Evolutionary conservation across 2,888 invertebrate species (phyloP).

Genomic region (Panzeria rudis): DNA sequence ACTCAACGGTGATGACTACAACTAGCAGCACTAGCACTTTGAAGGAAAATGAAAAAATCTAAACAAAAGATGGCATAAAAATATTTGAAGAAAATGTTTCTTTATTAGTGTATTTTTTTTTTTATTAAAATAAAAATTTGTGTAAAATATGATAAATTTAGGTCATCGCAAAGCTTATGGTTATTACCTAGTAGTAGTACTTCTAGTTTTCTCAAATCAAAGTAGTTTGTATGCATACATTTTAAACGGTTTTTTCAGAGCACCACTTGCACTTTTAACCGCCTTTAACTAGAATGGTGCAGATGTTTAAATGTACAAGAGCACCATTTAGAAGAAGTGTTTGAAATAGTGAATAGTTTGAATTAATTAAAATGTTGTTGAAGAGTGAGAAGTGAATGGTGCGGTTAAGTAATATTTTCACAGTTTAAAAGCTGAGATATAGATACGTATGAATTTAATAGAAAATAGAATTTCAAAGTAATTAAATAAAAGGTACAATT

Average conservation of each 20-base stretch:
- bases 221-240: conserved; percentile 12
- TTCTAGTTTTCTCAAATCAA: conserved; percentile 19
- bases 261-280: conserved; percentile 45
- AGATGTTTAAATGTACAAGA: conserved; percentile 20
- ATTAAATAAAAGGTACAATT: no score
- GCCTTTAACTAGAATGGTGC: conserved; percentile 19
- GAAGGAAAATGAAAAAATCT: conserved; percentile 1
- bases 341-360: background rate
- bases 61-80: conserved; percentile 40
- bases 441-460: no score
- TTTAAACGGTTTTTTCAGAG: background rate
- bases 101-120: background rate
- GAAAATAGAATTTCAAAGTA: no score
- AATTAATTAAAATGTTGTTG: background rate
- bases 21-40: conserved; percentile 52
- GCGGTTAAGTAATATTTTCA: no score
- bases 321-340: conserved; percentile 5
- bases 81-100: conserved; percentile 15
- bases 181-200: conserved; percentile 39
- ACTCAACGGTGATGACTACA: conserved; percentile 75
- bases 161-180: conserved; percentile 63
- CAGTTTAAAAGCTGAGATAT: no score
- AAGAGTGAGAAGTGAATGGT: background rate
- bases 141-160: conserved; percentile 53
- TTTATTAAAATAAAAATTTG: conserved; percentile 24